phyloP scores from a whole-genome alignment of 1,140 invertebrate species.

The Bombus breviceps region DNA sequence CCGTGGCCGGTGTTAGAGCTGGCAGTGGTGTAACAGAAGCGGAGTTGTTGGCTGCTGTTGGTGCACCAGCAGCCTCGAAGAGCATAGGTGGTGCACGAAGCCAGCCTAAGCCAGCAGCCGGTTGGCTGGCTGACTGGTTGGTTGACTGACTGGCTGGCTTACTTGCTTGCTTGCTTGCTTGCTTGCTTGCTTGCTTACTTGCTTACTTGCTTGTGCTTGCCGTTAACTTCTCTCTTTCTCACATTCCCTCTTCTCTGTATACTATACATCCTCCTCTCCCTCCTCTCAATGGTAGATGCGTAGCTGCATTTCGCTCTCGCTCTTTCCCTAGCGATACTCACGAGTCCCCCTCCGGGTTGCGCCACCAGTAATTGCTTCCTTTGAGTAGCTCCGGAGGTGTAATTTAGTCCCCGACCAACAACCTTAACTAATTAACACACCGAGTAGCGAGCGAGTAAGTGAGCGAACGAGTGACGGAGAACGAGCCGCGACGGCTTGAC shows the following conservation, averaged over 20 bases:
- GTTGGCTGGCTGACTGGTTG: slow-evolving; percentile 12
- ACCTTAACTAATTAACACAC: slow-evolving; percentile 83
- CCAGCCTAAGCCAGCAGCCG: slow-evolving; percentile 9
- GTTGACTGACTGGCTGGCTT: slow-evolving; percentile 19
- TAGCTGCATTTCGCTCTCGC: slow-evolving; percentile 42
- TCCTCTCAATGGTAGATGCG: slow-evolving; percentile 29
- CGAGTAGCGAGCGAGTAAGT: slow-evolving; percentile 78
- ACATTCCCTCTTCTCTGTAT: slow-evolving; percentile 13
- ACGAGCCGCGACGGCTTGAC: slow-evolving; percentile 71
- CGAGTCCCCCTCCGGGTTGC: slow-evolving; percentile 78
- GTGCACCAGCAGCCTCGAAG: slow-evolving; percentile 35
- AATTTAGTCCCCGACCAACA: slow-evolving; percentile 83
- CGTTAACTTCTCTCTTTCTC: slow-evolving; percentile 40
- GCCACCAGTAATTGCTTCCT: slow-evolving; percentile 83
- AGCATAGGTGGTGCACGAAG: slow-evolving; percentile 30
- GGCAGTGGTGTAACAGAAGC: slow-evolving; percentile 63
- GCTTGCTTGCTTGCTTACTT: slow-evolving; percentile 65
- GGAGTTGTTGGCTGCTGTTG: slow-evolving; percentile 55
- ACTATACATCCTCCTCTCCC: neutral
- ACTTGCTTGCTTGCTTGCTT: slow-evolving; percentile 7
- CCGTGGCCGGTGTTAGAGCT: slow-evolving; percentile 34
- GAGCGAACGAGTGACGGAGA: slow-evolving; percentile 77
- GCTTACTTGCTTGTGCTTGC: slow-evolving; percentile 39
- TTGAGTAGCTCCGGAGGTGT: slow-evolving; percentile 83
- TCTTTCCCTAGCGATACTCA: slow-evolving; percentile 61